phyloP scores from a whole-genome alignment of 2,113 vertebrate genomes.

The Blennius ocellaris region DNA sequence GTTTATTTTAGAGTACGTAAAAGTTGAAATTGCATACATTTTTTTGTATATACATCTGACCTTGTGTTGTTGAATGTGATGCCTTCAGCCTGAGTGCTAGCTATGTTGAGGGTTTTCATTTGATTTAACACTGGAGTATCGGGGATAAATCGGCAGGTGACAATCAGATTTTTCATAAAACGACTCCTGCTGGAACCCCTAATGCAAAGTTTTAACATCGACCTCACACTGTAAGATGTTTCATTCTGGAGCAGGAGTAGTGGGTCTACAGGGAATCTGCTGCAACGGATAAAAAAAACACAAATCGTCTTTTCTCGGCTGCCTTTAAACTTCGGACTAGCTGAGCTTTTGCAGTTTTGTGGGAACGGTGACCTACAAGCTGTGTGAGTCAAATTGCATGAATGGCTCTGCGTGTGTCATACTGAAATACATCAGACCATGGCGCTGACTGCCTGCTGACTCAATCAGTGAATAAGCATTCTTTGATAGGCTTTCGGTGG shows the following conservation, averaged over 20 bases:
- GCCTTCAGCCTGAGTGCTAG: too few species aligned
- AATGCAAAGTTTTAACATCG: background rate
- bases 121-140: too few species aligned
- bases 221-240: background rate
- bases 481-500: constrained; percentile 12
- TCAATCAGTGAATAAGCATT: constrained; percentile 3
- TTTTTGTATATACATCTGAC: too few species aligned
- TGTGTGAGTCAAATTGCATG: background rate
- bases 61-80: too few species aligned
- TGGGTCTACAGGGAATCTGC: background rate
- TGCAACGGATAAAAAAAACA: background rate
- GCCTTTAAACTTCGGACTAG: background rate
- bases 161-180: too few species aligned
- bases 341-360: too few species aligned
- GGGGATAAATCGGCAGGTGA: too few species aligned
- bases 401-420: background rate
- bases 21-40: too few species aligned
- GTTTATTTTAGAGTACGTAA: too few species aligned
- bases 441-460: background rate
- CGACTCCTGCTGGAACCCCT: background rate
- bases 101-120: too few species aligned
- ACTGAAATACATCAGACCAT: constrained; percentile 23
- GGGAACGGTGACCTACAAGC: background rate
- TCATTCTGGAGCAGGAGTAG: background rate
- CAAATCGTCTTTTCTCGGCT: background rate